Percentiles rank a stretch among this genome's conserved stretches.
Conservation (phyloP, 2,113 vertebrate genomes). For the Cichladusa arquata region DNA sequence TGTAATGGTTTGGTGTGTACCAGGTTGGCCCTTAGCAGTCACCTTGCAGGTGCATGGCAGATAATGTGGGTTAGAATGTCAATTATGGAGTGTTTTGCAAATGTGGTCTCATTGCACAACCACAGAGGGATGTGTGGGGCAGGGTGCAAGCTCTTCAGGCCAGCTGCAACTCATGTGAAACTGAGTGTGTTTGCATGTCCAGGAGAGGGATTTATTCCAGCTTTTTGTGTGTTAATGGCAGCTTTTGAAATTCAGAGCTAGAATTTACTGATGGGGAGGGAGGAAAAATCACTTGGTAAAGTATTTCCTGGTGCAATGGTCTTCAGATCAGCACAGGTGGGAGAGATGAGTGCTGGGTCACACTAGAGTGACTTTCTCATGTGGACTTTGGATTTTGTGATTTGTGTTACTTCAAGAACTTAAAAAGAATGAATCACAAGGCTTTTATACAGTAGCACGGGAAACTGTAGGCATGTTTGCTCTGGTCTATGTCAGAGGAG, state of each 20-base stretch:
- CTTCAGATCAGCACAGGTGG: not conserved
- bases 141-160: not conserved
- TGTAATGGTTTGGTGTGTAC: not conserved
- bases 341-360: not conserved
- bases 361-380: rapidly evolving
- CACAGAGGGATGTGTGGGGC: not conserved
- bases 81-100: not conserved
- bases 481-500: not conserved
- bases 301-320: not conserved
- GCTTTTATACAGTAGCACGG: not conserved
- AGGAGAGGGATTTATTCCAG: not conserved
- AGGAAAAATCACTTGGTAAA: not conserved
- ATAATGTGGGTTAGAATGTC: not conserved
- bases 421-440: not conserved
- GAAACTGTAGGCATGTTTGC: not conserved
- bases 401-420: not conserved
- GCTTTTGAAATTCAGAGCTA: not conserved
- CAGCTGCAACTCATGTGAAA: conserved; percentile 22
- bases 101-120: not conserved
- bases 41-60: not conserved
- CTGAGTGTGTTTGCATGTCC: not conserved
- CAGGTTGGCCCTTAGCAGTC: not conserved
- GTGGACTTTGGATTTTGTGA: not conserved
- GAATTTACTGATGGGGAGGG: not conserved
- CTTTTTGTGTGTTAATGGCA: not conserved